phyloP scores from a whole-genome alignment of 2,797 vertebrate genomes.

The Falco berigora region DNA sequence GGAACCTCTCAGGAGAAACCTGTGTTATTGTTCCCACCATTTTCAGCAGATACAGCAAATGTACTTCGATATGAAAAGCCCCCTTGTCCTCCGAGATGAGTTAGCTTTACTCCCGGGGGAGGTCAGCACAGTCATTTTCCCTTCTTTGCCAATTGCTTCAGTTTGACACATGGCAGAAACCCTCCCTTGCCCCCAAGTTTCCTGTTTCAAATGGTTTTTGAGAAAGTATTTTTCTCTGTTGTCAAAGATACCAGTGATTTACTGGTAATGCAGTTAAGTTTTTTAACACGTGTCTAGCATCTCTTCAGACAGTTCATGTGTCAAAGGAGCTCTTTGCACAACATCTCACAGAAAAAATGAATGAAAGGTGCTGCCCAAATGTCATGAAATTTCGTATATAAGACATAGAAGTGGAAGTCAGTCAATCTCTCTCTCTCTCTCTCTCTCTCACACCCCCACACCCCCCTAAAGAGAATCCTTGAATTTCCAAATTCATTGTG shows the following conservation, averaged over 20 bases:
- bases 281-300: not conserved
- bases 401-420: not conserved
- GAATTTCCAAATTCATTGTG: not conserved
- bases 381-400: not conserved
- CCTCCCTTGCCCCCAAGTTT: not conserved
- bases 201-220: conserved; percentile 16
- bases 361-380: conserved; percentile 3
- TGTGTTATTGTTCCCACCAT: not conserved
- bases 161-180: conserved; percentile 16
- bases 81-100: conserved; percentile 6
- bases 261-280: not conserved
- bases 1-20: not conserved
- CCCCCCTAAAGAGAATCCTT: not conserved
- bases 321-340: conserved; percentile 22
- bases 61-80: not conserved
- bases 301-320: not conserved
- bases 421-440: not conserved
- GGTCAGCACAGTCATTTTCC: conserved; percentile 1
- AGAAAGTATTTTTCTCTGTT: conserved; percentile 23
- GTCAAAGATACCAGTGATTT: conserved; percentile 20
- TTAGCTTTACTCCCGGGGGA: conserved; percentile 9
- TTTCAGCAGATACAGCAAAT: conserved; percentile 6
- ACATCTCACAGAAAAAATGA: not conserved
- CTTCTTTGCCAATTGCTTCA: conserved; percentile 29
- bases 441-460: not conserved